Percentiles rank a stretch among this genome's conserved stretches.
Evolutionary conservation across 2,113 vertebrate species (phyloP).

Genomic region (Pteruthius melanotis): DNA sequence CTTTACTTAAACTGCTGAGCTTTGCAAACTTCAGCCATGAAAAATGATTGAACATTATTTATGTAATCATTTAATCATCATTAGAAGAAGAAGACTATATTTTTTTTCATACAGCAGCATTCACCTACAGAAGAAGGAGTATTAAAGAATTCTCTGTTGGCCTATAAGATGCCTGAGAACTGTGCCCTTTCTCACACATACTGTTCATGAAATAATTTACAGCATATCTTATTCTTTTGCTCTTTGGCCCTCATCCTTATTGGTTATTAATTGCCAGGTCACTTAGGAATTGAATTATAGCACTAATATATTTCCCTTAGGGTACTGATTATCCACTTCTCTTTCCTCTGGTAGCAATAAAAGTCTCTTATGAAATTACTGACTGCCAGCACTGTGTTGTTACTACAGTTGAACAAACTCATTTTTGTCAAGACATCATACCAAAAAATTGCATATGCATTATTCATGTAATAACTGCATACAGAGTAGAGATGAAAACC

Average conservation of each 20-base stretch:
- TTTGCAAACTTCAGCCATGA: not conserved
- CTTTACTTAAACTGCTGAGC: not conserved
- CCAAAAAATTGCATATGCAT: not conserved
- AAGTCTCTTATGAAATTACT: not conserved
- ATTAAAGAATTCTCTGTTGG: not conserved
- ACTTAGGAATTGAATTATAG: constrained; percentile 16
- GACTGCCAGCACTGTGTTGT: not conserved
- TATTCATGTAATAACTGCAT: not conserved
- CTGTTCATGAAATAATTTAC: not conserved
- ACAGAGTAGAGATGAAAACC: not conserved
- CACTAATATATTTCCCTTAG: not conserved
- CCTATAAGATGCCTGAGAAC: not conserved
- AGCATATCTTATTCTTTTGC: not conserved
- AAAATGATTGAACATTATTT: not conserved
- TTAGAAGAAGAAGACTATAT: not conserved
- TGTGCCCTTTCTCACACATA: not conserved
- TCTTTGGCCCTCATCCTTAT: not conserved
- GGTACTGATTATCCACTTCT: not conserved
- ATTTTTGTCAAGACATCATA: not conserved
- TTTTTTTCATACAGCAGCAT: not conserved
- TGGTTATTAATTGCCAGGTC: constrained; percentile 35
- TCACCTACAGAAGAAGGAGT: not conserved
- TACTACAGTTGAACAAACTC: not conserved
- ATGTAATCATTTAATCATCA: not conserved
- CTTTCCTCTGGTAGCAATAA: not conserved